These are phyloP conservation scores for Serranochromis macrocephalus DNA, from an alignment of 2,113 vertebrate species.

Conservation along the genomic window DNA sequence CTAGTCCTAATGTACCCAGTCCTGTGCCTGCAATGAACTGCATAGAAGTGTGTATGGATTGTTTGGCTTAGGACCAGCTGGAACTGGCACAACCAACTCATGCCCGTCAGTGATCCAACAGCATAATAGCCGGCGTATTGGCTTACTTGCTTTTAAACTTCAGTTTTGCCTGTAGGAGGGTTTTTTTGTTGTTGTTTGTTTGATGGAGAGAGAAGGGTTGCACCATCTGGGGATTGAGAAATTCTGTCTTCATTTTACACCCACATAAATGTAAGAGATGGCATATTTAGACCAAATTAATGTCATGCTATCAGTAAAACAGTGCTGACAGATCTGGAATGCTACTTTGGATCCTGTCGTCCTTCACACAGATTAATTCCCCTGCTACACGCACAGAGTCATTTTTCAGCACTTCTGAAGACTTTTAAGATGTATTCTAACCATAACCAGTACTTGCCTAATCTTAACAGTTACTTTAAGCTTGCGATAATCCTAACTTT, in stretches of 20 bases:
- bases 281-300: constrained; percentile 14
- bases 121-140: neutral
- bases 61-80: neutral
- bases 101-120: neutral
- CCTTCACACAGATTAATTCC: neutral
- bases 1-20: neutral
- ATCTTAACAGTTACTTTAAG: neutral
- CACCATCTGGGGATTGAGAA: neutral
- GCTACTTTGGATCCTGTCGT: neutral
- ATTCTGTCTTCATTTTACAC: neutral
- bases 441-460: neutral
- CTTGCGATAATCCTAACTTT: neutral
- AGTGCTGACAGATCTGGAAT: neutral
- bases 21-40: neutral
- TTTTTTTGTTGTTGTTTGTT: neutral
- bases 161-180: neutral
- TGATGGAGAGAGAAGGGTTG: neutral
- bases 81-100: neutral
- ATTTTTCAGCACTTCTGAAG: neutral
- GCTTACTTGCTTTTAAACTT: neutral
- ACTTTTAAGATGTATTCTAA: neutral
- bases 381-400: neutral
- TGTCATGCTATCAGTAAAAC: constrained; percentile 4
- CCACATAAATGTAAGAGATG: neutral
- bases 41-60: neutral